Base-by-base conservation (phyloP, 2,888 invertebrate genomes). In the Argyra leucocephala region DNA sequence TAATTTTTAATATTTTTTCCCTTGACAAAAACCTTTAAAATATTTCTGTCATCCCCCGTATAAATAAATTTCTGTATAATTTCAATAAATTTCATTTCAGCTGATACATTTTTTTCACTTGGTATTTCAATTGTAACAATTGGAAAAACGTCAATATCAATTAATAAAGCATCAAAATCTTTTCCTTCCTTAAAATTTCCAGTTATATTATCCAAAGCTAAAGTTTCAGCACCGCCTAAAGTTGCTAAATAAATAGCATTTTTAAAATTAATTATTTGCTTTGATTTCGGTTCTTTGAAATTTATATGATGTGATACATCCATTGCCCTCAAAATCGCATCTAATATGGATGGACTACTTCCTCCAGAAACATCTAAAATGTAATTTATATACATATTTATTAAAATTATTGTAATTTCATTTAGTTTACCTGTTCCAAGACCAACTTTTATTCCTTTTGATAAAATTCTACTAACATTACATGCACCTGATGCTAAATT, bases 161-260 rank as follows among this genome's bases (percentile, higher is more conserved):
- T 80, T 1, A 93, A 72, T 0, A 96, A 79, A 0, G 93, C 94
- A 81, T 96, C 96, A 72, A 96, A 93, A 65, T 91, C 86, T 76
- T 95, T 94, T 22, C 91, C 92, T 6, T 85, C 76, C 70, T 83
- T 81, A 72, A 96, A 91, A 79, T 88, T 93, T 21, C 95, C 95
- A 63, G 90, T 86, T 72, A 84, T 81, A 59, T 87, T 76, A n/a
- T 87, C 87, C 69, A 94, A 74, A 2, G 85, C 83, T 58, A 95
- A 81, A 24, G 91, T 94, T 89, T 82, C 83, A 66, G 93, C 93
- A 7, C 95, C 93, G 22, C 94, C 93, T 63, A 93, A 78, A 1
- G 95, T 96, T 18, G 93, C 93, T 71, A 95, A 81, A 76, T 88
- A 88, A 75, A 95, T 88, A 0, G 86, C 92, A 70, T 94, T 90